Evolutionary conservation across 2,888 invertebrate species (phyloP).

Genomic region (Cantharis nigra): DNA sequence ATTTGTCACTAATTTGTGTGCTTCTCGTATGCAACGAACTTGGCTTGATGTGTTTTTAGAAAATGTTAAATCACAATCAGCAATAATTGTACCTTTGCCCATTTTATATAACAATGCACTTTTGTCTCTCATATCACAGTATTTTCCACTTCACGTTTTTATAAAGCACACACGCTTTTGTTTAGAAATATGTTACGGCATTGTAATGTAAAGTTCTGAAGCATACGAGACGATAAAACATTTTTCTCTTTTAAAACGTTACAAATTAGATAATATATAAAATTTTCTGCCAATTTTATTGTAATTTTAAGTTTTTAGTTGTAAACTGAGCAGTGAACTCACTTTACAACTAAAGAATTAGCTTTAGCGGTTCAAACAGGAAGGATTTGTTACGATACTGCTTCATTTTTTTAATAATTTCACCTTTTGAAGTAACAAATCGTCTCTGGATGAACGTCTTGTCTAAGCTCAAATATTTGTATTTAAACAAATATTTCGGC

Average conservation of each 20-base stretch:
- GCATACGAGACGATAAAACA: neutral
- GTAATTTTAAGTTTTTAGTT: neutral
- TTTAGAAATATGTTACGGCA: neutral
- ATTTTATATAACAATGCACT: neutral
- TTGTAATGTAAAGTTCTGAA: neutral
- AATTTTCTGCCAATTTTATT: neutral
- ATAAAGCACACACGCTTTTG: neutral
- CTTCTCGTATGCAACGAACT: neutral
- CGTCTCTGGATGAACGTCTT: neutral
- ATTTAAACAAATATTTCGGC: neutral
- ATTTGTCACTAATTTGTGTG: neutral
- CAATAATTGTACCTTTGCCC: neutral
- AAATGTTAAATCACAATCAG: neutral
- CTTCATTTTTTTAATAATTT: neutral
- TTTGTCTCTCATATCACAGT: neutral
- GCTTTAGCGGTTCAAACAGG: neutral
- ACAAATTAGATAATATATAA: neutral
- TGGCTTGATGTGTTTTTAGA: neutral
- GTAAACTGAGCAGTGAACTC: neutral
- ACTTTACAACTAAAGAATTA: neutral
- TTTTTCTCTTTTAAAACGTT: neutral
- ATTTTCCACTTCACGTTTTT: neutral
- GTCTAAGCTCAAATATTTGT: neutral
- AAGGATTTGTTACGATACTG: neutral
- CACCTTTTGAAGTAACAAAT: neutral